phyloP scores from a whole-genome alignment of 37 sponge, comb jelly and placozoan genomes.

The Hexactinellida sp. region DNA sequence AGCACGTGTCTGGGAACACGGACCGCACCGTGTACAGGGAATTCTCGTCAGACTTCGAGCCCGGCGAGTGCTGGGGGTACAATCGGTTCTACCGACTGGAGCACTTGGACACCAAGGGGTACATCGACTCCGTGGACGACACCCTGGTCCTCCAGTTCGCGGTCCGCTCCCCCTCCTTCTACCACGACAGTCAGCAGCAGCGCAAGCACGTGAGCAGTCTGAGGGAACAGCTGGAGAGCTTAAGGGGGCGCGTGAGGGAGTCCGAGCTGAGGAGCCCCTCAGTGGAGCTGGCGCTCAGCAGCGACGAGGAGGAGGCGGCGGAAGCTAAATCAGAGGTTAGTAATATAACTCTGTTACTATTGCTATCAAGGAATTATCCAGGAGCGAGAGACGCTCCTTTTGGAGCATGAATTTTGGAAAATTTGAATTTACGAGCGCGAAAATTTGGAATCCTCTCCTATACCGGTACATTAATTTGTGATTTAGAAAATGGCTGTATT shows the following conservation, averaged over 20 bases:
- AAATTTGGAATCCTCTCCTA: too few relatives aligned
- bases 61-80: constrained; percentile 96
- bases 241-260: neutral
- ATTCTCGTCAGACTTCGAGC: constrained; percentile 54
- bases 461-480: too few relatives aligned
- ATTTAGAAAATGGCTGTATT: too few relatives aligned
- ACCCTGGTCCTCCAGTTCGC: constrained; percentile 50
- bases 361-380: too few relatives aligned
- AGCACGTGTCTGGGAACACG: constrained; percentile 20
- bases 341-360: too few relatives aligned
- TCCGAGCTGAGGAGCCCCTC: neutral
- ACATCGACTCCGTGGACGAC: constrained; percentile 45
- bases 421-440: too few relatives aligned
- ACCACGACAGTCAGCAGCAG: constrained; percentile 25
- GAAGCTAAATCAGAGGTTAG: too few relatives aligned
- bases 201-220: neutral
- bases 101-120: constrained; percentile 54
- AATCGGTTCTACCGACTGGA: constrained; percentile 65
- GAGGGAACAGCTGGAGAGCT: neutral
- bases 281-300: neutral
- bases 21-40: neutral
- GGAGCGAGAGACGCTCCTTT: too few relatives aligned
- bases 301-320: too few relatives aligned
- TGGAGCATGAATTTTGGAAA: too few relatives aligned
- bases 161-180: constrained; percentile 50